phyloP scores from a whole-genome alignment of 2,113 vertebrate species.

The Gobio gobio region DNA sequence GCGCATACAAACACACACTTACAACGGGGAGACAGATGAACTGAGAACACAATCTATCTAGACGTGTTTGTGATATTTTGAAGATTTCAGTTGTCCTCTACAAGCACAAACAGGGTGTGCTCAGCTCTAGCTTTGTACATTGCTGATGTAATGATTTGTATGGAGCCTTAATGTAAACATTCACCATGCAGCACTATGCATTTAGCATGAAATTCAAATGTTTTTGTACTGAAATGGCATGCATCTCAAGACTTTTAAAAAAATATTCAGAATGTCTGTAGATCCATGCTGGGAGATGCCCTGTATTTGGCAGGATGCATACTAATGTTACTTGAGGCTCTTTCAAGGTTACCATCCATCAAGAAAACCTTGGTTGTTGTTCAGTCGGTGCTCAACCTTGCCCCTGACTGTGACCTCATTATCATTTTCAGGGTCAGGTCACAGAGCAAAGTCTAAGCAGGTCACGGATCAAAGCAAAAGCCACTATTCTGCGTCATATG shows the following conservation, averaged over 20 bases:
- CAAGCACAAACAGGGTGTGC: neutral
- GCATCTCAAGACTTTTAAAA: neutral
- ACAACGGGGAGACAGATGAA: slow-evolving; percentile 43
- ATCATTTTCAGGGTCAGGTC: slow-evolving; percentile 36
- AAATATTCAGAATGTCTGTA: slow-evolving; percentile 6
- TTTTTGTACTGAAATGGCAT: neutral
- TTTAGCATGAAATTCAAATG: neutral
- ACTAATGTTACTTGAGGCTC: slow-evolving; percentile 13
- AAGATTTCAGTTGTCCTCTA: neutral
- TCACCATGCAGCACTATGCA: neutral
- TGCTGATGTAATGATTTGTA: neutral
- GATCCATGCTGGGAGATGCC: neutral
- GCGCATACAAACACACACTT: neutral
- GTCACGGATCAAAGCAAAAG: slow-evolving; percentile 39
- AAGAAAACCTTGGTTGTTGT: slow-evolving; percentile 32
- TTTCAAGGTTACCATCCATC: slow-evolving; percentile 29
- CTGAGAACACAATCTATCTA: slow-evolving; percentile 25
- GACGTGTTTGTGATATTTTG: neutral
- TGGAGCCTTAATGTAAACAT: neutral
- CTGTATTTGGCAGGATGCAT: neutral
- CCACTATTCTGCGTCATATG: slow-evolving; percentile 7
- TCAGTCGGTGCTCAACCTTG: slow-evolving; percentile 9
- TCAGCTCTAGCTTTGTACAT: neutral
- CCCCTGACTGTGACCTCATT: slow-evolving; percentile 31
- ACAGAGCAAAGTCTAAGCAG: slow-evolving; percentile 40